Conservation (phyloP, 1,140 invertebrate species). For the Drosophila subpulchrella region DNA sequence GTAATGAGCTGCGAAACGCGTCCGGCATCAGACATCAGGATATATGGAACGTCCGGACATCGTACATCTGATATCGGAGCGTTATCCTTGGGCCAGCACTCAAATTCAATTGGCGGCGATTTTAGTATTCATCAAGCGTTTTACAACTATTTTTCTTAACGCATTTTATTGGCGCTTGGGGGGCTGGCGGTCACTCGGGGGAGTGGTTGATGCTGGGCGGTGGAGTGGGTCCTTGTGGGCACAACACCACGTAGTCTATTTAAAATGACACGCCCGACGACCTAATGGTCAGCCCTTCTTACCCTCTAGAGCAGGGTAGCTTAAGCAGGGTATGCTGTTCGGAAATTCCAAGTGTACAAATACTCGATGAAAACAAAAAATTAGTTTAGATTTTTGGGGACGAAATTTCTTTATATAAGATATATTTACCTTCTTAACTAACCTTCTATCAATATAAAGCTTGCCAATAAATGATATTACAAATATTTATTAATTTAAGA, state of each 20-base stretch:
- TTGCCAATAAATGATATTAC: too few relatives aligned
- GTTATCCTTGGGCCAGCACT: slow-evolving; percentile 16
- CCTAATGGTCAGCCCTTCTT: slow-evolving; percentile 50
- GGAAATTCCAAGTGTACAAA: too few relatives aligned
- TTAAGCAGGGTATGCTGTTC: neutral
- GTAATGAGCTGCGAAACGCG: slow-evolving; percentile 75
- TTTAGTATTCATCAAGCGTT: slow-evolving; percentile 81
- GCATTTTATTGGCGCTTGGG: slow-evolving; percentile 79
- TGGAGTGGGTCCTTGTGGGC: slow-evolving; percentile 9
- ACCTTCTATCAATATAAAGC: too few relatives aligned
- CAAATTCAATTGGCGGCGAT: slow-evolving; percentile 71
- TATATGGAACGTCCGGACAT: slow-evolving; percentile 9
- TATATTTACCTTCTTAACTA: too few relatives aligned
- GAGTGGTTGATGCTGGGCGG: slow-evolving; percentile 16
- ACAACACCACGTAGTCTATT: slow-evolving; percentile 62
- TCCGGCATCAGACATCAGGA: slow-evolving; percentile 36
- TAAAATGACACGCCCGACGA: slow-evolving; percentile 74
- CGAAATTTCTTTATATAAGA: neutral
- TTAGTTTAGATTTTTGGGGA: too few relatives aligned
- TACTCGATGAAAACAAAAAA: too few relatives aligned
- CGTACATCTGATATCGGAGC: slow-evolving; percentile 25
- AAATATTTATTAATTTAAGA: too few relatives aligned
- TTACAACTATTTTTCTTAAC: slow-evolving; percentile 83
- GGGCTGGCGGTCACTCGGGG: slow-evolving; percentile 40
- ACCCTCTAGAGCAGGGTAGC: slow-evolving; percentile 6